Conservation (phyloP, 1,140 invertebrate genomes). For the Acromyrmex echinatior region DNA sequence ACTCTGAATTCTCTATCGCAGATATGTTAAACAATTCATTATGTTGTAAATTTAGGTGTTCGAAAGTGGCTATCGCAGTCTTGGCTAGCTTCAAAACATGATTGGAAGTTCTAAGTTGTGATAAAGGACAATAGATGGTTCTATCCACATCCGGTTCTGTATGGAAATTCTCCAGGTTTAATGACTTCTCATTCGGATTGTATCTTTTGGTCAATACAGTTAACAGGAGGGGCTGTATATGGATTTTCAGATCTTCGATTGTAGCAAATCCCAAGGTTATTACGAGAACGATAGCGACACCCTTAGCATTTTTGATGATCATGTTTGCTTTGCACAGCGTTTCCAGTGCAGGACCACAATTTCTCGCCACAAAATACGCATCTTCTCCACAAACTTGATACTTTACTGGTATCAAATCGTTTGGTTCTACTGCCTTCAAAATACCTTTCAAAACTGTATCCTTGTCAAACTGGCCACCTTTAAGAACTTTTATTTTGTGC, state of each 20-base stretch:
- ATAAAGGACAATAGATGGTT: constrained; percentile 85
- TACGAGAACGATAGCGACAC: constrained; percentile 82
- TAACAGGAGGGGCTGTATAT: constrained; percentile 84
- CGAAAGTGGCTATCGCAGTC: constrained; percentile 77
- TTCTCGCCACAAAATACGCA: constrained; percentile 85
- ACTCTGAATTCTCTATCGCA: constrained; percentile 80
- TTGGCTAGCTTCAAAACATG: constrained; percentile 86
- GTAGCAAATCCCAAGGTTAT: constrained; percentile 85
- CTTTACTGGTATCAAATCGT: constrained; percentile 86
- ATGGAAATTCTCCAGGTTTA: constrained; percentile 85
- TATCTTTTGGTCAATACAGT: constrained; percentile 83
- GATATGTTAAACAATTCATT: constrained; percentile 84
- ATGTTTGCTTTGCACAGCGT: constrained; percentile 85
- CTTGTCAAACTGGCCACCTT: constrained; percentile 81
- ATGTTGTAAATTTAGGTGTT: constrained; percentile 83
- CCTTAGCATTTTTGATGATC: constrained; percentile 82
- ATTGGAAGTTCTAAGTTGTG: constrained; percentile 84
- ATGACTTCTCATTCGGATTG: constrained; percentile 75
- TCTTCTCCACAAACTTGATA: constrained; percentile 82
- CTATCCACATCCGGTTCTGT: constrained; percentile 85
- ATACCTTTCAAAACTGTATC: constrained; percentile 85
- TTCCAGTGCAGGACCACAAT: constrained; percentile 86
- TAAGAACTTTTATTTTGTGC: constrained; percentile 81
- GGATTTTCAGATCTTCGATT: constrained; percentile 85
- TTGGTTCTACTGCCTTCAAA: constrained; percentile 84